Conservation (phyloP, 2,113 vertebrate species). For the Rhea americana region DNA sequence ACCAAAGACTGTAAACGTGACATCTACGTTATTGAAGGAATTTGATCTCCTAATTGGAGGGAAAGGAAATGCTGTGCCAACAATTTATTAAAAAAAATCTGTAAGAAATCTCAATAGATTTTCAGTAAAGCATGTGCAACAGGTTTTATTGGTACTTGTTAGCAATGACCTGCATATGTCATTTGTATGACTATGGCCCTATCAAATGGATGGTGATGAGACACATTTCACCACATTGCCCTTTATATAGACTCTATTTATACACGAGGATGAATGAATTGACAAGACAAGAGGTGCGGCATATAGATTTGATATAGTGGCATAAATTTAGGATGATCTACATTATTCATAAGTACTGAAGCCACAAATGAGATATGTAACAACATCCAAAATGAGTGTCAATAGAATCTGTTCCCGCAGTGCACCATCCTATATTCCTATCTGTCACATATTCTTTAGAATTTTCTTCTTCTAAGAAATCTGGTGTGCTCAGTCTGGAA, state of each 20-base stretch:
- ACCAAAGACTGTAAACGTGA: accelerated
- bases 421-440: slow-evolving; percentile 62
- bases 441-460: slow-evolving; percentile 69
- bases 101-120: background rate
- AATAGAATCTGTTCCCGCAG: slow-evolving; percentile 71
- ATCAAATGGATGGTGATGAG: slow-evolving; percentile 30
- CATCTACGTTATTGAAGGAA: background rate
- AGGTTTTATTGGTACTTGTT: slow-evolving; percentile 62
- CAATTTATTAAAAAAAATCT: background rate
- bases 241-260: slow-evolving; percentile 65
- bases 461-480: slow-evolving; percentile 67
- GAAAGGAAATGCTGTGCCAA: background rate
- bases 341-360: slow-evolving; percentile 71
- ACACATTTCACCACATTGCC: slow-evolving; percentile 39
- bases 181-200: slow-evolving; percentile 26
- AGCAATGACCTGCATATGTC: slow-evolving; percentile 61
- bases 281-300: slow-evolving; percentile 68
- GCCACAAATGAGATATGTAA: slow-evolving; percentile 73
- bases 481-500: slow-evolving; percentile 66
- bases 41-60: background rate
- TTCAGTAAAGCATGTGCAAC: slow-evolving; percentile 20
- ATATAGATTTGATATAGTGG: slow-evolving; percentile 67
- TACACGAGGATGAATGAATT: slow-evolving; percentile 49
- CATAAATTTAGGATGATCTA: slow-evolving; percentile 72
- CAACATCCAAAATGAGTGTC: slow-evolving; percentile 74